Conservation (phyloP, 2,113 vertebrate species). For the Lophotis ruficrista region DNA sequence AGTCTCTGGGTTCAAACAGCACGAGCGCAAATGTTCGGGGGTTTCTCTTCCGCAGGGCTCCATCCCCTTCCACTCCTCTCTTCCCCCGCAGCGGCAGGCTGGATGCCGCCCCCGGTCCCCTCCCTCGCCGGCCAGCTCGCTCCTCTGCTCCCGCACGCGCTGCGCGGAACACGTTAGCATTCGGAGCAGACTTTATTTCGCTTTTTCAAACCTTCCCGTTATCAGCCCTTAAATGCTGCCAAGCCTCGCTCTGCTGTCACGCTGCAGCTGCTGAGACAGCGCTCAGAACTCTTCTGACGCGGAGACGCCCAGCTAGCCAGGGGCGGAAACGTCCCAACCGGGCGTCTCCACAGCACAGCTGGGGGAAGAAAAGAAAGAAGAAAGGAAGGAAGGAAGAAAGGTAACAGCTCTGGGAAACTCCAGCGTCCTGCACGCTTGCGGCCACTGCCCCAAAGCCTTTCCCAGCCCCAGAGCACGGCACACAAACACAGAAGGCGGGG, state of each 20-base stretch:
- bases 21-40: accelerated
- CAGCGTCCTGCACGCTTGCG: neutral
- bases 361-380: neutral
- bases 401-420: neutral
- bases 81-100: neutral
- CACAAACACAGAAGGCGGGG: neutral
- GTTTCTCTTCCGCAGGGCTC: neutral
- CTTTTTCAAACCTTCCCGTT: neutral
- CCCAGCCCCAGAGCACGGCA: neutral
- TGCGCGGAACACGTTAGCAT: neutral
- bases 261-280: neutral
- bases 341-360: neutral
- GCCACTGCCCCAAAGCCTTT: neutral
- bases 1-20: neutral
- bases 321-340: neutral
- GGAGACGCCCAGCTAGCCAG: neutral
- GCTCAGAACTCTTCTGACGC: neutral
- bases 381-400: neutral
- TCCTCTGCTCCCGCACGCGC: neutral
- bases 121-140: neutral
- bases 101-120: accelerated
- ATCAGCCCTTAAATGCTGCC: neutral
- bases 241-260: neutral
- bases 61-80: neutral
- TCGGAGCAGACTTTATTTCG: accelerated